Percentiles rank a stretch among this genome's conserved stretches.
phyloP scores from a whole-genome alignment of 2,797 vertebrate species.

The Monodelphis domestica region DNA sequence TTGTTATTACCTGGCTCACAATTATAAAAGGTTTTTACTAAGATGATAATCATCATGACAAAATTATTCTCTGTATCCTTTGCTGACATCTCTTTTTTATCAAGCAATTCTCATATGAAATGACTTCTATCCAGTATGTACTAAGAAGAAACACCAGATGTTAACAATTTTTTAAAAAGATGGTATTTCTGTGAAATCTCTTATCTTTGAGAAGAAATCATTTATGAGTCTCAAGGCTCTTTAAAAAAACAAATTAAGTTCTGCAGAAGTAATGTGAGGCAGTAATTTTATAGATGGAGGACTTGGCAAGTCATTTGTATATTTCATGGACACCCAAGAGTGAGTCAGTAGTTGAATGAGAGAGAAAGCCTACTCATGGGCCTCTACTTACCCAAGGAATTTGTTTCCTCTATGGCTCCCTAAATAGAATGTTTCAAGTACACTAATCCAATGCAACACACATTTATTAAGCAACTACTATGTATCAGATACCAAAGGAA shows the following conservation, averaged over 20 bases:
- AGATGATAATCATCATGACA: slow-evolving; percentile 31
- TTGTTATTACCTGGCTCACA: slow-evolving; percentile 46
- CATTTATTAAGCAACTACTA: not conserved
- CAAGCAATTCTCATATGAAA: not conserved
- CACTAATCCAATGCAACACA: not conserved
- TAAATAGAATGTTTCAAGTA: not conserved
- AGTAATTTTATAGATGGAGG: slow-evolving; percentile 9
- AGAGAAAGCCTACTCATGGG: not conserved
- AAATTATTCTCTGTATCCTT: slow-evolving; percentile 29
- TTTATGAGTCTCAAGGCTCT: slow-evolving; percentile 42
- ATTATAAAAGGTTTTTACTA: slow-evolving; percentile 47
- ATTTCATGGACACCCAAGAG: not conserved
- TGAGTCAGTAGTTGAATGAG: not conserved
- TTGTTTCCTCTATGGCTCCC: not conserved
- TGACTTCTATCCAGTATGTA: slow-evolving; percentile 27
- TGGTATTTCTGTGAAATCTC: slow-evolving; percentile 45
- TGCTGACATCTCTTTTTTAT: slow-evolving; percentile 8
- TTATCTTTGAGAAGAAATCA: slow-evolving; percentile 8
- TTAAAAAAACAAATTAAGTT: slow-evolving; percentile 56
- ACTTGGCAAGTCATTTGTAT: not conserved
- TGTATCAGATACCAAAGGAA: not conserved
- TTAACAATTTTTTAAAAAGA: slow-evolving; percentile 56
- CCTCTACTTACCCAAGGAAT: not conserved
- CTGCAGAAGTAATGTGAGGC: slow-evolving; percentile 1
- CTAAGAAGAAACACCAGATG: slow-evolving; percentile 28